Base-by-base conservation (phyloP, 2,888 invertebrate species). In the Alviniconcha strummeri region DNA sequence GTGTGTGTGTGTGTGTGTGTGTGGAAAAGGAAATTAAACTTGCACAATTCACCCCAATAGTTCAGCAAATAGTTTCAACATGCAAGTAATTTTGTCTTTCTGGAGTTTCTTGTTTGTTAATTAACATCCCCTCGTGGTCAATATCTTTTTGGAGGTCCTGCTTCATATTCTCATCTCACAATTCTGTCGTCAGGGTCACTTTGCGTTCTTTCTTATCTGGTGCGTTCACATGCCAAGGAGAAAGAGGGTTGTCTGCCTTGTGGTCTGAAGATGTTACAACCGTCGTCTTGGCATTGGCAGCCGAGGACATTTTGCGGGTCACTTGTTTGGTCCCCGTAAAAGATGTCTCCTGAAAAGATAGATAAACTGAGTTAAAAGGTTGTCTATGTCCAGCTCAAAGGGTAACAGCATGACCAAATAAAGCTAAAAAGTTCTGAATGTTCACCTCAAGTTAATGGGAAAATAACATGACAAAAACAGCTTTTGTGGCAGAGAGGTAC, bases 101-200 rank as follows among this genome's bases (percentile, higher is more conserved):
- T 36, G 36, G 36, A 36, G 36, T 36, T 36, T 36, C 36, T 36
- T 36, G 36, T 36, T 36, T 3, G 36, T 36, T 36, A 36, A 0
- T 36, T 36, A 36, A 36, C 36, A 36, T 36, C 36, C 36, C 36
- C 36, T 36, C 36, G 3, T 36, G 36, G 36, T 36, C 36, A 36
- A 36, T 3, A 36, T 3, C 36, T 36, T 36, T 36, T 36, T 36
- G 36, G 36, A 36, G 36, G 36, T 36, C 36, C 36, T 36, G 36
- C 36, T 36, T 36, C 36, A 36, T 36, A 36, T 36, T 36, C 60
- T 60, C 9, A 13, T 79, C 81, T 89, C 86, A 91, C 75, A 91
- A 87, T 80, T 91, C 91, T 67, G 91, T 91, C 54, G 90, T 91
- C 9, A 91, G 84, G 52, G 89, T 90, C 54, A 90, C 87, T 75